A percentile compares a stretch with the other conserved stretches of the same genome.
These are phyloP conservation scores for Tinea pellionella DNA, from an alignment of 2,888 invertebrate species.

Conservation along the genomic window DNA sequence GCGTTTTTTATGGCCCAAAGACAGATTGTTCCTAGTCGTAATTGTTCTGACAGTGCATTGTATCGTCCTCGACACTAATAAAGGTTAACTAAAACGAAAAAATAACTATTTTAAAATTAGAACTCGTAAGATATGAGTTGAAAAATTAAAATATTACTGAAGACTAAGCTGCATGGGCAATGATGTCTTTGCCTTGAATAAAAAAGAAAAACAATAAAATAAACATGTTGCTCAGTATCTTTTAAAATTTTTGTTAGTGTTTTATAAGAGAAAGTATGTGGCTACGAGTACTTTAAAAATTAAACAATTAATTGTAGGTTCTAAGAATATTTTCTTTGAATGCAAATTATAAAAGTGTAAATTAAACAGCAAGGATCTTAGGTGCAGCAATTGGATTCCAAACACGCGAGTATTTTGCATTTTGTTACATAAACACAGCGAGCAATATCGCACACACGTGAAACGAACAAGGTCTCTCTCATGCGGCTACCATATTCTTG, in stretches of 20 bases:
- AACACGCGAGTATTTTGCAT: background rate
- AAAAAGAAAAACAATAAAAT: too few relatives aligned
- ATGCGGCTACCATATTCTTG: background rate
- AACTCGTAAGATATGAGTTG: too few relatives aligned
- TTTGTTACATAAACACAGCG: background rate
- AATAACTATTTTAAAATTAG: background rate
- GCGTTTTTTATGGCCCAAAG: conserved; percentile 31
- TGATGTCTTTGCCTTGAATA: too few relatives aligned
- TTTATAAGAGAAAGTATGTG: too few relatives aligned
- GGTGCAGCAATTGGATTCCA: conserved; percentile 1
- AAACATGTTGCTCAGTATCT: too few relatives aligned
- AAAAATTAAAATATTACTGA: too few relatives aligned
- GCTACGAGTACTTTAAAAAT: too few relatives aligned
- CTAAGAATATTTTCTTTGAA: background rate
- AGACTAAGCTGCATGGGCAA: too few relatives aligned
- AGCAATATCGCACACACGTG: conserved; percentile 2
- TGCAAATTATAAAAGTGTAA: conserved; percentile 17
- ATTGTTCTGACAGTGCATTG: conserved; percentile 50
- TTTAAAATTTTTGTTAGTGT: too few relatives aligned
- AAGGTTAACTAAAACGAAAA: conserved; percentile 29
- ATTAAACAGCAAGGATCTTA: background rate
- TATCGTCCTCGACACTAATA: conserved; percentile 33
- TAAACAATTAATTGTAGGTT: too few relatives aligned
- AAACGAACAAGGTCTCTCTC: conserved; percentile 7
- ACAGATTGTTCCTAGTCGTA: conserved; percentile 23